Evolutionary conservation across 2,888 invertebrate genomes (phyloP).

Genomic region (Brachyptera putata): DNA sequence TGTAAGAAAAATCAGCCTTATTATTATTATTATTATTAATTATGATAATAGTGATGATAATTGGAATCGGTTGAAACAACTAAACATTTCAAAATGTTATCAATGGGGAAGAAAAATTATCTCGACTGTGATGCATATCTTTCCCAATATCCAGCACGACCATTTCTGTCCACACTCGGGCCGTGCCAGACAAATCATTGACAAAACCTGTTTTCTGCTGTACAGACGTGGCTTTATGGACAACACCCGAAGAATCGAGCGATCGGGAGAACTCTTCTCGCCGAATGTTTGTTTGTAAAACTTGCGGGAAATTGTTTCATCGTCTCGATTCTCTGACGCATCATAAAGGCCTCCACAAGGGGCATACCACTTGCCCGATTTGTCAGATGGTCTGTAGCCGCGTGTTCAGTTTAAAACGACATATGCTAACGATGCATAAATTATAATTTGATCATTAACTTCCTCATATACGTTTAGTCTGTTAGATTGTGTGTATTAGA

Average conservation of each 20-base stretch:
- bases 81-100: background rate
- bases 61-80: background rate
- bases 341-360: conserved; percentile 59
- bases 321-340: conserved; percentile 58
- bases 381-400: conserved; percentile 43
- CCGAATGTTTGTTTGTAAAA: conserved; percentile 16
- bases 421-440: conserved; percentile 15
- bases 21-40: no score
- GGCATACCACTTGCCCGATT: conserved; percentile 60
- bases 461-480: background rate
- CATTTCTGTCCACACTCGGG: background rate
- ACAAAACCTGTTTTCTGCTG: background rate
- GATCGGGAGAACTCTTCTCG: conserved; percentile 16
- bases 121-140: no score
- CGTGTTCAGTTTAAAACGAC: conserved; percentile 22
- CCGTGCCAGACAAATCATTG: no score
- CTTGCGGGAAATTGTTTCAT: conserved; percentile 53
- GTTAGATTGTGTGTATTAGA: no score
- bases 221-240: background rate
- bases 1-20: background rate
- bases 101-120: background rate
- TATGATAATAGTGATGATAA: no score
- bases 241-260: background rate
- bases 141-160: no score
- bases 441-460: background rate